These are phyloP conservation scores for Castor canadensis DNA, from an alignment of 2,113 vertebrate species.

Conservation along the genomic window DNA sequence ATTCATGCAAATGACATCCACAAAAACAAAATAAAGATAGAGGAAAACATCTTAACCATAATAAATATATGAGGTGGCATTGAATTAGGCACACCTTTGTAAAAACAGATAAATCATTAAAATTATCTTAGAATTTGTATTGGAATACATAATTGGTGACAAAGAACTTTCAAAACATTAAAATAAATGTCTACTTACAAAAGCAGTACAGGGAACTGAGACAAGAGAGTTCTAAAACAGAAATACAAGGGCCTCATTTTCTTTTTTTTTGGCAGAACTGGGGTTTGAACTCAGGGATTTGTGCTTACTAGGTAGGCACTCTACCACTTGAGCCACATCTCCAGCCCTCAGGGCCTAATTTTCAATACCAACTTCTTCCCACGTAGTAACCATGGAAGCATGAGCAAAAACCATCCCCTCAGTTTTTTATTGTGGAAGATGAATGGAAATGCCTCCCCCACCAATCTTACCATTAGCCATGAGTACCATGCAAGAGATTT, in stretches of 20 bases:
- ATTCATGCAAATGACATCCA: neutral
- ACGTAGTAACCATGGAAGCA: neutral
- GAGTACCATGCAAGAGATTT: neutral
- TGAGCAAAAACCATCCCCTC: neutral
- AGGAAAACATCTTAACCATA: neutral
- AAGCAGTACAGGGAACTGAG: neutral
- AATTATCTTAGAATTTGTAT: neutral
- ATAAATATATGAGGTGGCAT: neutral
- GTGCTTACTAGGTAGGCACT: no score
- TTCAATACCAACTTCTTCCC: neutral
- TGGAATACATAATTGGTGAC: neutral
- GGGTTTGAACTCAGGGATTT: no score
- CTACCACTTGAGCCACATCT: no score
- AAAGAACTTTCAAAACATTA: slow-evolving; percentile 22
- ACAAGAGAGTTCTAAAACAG: neutral
- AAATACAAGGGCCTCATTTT: neutral
- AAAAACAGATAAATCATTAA: slow-evolving; percentile 29
- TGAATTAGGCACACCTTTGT: neutral
- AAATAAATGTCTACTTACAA: slow-evolving; percentile 27
- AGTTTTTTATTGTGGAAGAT: neutral
- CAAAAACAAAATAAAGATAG: neutral
- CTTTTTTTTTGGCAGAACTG: no score
- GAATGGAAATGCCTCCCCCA: neutral
- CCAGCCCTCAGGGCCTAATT: no score
- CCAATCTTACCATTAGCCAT: neutral